Evolutionary conservation across 2,113 vertebrate species (phyloP).

Genomic region (Odocoileus virginianus): DNA sequence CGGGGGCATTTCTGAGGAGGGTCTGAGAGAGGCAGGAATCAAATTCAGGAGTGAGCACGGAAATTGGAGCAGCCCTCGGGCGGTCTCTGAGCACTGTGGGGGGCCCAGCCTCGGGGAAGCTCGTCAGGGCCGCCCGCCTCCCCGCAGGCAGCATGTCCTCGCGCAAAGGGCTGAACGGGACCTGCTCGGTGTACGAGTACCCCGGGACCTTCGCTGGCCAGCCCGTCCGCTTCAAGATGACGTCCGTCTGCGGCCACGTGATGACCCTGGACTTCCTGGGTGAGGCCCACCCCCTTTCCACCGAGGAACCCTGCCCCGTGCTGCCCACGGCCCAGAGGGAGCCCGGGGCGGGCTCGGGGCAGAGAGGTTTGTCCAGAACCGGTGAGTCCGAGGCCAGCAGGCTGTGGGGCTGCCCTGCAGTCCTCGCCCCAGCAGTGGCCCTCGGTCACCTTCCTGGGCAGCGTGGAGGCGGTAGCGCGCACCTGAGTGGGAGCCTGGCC

Average conservation of each 20-base stretch:
- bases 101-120: background rate
- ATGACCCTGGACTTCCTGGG: conserved; percentile 99
- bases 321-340: background rate
- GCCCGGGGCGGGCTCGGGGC: background rate
- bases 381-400: background rate
- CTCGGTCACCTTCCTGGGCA: background rate
- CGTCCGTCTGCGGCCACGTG: conserved; percentile 96
- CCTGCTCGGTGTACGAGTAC: conserved; percentile 94
- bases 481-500: too few relatives aligned
- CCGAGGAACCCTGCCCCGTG: background rate
- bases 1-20: background rate
- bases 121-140: accelerated
- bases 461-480: background rate
- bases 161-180: conserved; percentile 93
- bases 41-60: background rate
- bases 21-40: background rate
- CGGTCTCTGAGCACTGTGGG: background rate
- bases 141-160: conserved; percentile 87
- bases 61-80: background rate
- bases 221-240: conserved; percentile 93
- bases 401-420: background rate
- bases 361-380: background rate
- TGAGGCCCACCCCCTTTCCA: conserved; percentile 44
- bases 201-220: conserved; percentile 89
- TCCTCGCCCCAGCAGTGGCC: background rate